These are phyloP conservation scores for Aselliscus stoliczkanus DNA, from an alignment of 2,797 vertebrate species.

Conservation along the genomic window DNA sequence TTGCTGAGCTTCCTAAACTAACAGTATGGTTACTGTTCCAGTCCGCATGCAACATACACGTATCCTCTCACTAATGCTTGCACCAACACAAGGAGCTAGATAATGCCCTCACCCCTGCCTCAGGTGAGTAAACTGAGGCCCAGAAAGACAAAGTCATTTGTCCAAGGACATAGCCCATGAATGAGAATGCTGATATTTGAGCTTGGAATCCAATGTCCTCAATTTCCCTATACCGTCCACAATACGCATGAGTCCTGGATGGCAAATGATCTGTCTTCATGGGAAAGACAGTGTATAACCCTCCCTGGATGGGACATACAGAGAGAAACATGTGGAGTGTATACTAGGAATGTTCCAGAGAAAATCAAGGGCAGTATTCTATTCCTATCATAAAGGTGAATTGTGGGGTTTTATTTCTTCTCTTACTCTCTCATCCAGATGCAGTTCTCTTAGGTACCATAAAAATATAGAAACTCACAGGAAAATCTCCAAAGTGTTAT, in stretches of 20 bases:
- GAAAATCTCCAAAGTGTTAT: neutral
- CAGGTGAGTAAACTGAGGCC: neutral
- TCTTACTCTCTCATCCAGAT: neutral
- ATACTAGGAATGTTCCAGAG: neutral
- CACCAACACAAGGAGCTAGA: neutral
- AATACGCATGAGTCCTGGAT: neutral
- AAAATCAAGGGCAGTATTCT: neutral
- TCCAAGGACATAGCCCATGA: neutral
- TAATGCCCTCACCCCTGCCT: neutral
- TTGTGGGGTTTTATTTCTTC: neutral
- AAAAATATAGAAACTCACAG: neutral
- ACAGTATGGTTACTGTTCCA: neutral
- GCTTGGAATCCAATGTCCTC: neutral
- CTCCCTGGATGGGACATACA: neutral
- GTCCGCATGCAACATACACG: neutral
- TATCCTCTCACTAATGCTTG: neutral
- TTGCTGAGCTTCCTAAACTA: neutral
- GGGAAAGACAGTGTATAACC: neutral
- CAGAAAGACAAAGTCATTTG: neutral
- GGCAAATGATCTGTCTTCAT: neutral
- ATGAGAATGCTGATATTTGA: neutral
- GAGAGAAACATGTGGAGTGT: neutral
- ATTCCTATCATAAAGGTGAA: neutral
- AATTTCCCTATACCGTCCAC: neutral
- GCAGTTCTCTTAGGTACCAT: neutral